Percentiles rank a stretch among this genome's conserved stretches.
Conservation (phyloP, 2,113 vertebrate genomes). For the Holacanthus passer region DNA sequence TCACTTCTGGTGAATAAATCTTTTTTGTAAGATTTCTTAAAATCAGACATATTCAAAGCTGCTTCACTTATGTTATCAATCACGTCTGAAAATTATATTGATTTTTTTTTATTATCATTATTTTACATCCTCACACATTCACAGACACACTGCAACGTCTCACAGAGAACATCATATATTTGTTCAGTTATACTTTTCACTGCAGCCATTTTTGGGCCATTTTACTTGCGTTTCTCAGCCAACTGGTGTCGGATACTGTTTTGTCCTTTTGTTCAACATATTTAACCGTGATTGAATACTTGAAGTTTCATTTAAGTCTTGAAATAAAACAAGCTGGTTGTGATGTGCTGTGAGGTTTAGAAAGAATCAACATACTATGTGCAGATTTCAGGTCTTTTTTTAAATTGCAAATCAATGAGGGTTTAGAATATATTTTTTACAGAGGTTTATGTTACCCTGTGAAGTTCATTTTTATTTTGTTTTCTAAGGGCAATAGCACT, state of each 20-base stretch:
- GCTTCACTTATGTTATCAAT: slow-evolving; percentile 28
- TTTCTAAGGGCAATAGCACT: slow-evolving; percentile 48
- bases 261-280: slow-evolving; percentile 13
- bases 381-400: slow-evolving; percentile 4
- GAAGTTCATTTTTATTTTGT: slow-evolving; percentile 10
- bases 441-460: slow-evolving; percentile 13
- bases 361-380: not conserved
- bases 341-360: not conserved
- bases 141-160: not conserved
- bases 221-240: not conserved
- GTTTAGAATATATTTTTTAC: slow-evolving; percentile 24
- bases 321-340: slow-evolving; percentile 23
- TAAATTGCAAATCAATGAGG: slow-evolving; percentile 12
- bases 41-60: slow-evolving; percentile 29
- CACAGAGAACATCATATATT: not conserved
- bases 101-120: not conserved
- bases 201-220: not conserved
- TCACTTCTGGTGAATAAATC: slow-evolving; percentile 25
- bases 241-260: slow-evolving; percentile 10
- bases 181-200: slow-evolving; percentile 28
- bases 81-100: not conserved
- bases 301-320: slow-evolving; percentile 48
- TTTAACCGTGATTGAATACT: slow-evolving; percentile 43
- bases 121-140: not conserved
- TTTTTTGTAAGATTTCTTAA: slow-evolving; percentile 36